Evolutionary conservation across 2,113 vertebrate genomes (phyloP), one percentile per base, ranked within the genome.

Genomic region (Micronycteris hirsuta): DNA sequence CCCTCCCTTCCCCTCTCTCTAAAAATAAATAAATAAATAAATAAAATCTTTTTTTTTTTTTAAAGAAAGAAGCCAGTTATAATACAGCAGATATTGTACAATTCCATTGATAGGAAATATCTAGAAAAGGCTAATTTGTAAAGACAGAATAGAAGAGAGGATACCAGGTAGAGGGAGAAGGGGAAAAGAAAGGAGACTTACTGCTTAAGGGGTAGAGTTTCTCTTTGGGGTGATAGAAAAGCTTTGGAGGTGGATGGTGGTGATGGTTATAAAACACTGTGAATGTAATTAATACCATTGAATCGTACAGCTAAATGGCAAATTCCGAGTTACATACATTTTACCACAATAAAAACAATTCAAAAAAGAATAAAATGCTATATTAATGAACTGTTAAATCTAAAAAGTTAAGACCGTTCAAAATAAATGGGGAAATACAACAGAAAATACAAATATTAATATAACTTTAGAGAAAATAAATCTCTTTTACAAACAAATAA

Each of bases 361-460:
- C 3, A 63, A 90, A 87, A 31, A 74, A 92, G 13, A 88, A 78
- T 61, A 63, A 93, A 86, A 70, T 54, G 67, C 26, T 56, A 22
- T 8, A 45, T 56, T 56, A 88, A 10, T 63, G 15, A 94, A 63
- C 63, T 78, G 13, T 49, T 85, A 84, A 43, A 84, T n/a, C 31
- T 20, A 43, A 76, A 81, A 86, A 95, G 80, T 36, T 54, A 93
- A 96, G 28, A 45, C 15, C 31, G 94, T 96, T 82, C 19, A 58
- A 77, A 93, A 56, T 82, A 87, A 88, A 49, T 38, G 56, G n/a
- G 6, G 20, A 74, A 86, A 45, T 28, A 86, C 20, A 77, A 65
- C 10, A 85, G 43, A 33, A 86, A 93, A 74, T 36, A 22, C 2
- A 74, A 90, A 61, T 41, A 70, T 56, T 86, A 83, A 77, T 56